phyloP scores from a whole-genome alignment of 2,113 vertebrate genomes.

The Tinamus guttatus region DNA sequence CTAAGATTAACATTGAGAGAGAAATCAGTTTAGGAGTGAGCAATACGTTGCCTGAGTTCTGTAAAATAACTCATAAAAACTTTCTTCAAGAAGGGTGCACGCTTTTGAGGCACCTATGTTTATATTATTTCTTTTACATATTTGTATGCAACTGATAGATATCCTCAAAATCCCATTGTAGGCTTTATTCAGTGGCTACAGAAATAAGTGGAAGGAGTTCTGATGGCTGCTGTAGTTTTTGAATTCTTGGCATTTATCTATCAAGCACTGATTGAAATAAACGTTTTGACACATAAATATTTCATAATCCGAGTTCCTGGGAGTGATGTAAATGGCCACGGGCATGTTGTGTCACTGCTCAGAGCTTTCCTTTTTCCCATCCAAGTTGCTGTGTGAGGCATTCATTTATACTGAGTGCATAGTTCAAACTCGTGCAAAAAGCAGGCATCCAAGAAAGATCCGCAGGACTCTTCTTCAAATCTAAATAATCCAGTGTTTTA shows the following conservation, averaged over 20 bases:
- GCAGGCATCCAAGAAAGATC: neutral
- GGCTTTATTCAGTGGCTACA: neutral
- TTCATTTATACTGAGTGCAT: rapidly evolving
- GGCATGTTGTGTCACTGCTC: neutral
- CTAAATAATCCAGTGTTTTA: neutral
- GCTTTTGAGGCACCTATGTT: neutral
- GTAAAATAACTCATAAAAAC: neutral
- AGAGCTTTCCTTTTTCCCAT: neutral
- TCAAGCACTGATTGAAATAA: neutral
- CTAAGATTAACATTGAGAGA: neutral
- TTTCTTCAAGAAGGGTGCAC: neutral
- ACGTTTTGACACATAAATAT: neutral
- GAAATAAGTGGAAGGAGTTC: neutral
- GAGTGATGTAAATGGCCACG: neutral
- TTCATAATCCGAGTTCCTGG: neutral
- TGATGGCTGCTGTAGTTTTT: neutral
- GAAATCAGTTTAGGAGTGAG: neutral
- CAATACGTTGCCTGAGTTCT: neutral
- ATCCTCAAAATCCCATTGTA: neutral
- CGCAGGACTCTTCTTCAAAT: neutral
- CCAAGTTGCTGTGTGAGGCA: neutral
- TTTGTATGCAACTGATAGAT: neutral
- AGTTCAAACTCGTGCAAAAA: rapidly evolving
- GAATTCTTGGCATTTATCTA: neutral
- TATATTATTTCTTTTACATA: rapidly evolving